Conservation (phyloP, 2,797 vertebrate genomes). For the Pseudotriccus pelzelni region DNA sequence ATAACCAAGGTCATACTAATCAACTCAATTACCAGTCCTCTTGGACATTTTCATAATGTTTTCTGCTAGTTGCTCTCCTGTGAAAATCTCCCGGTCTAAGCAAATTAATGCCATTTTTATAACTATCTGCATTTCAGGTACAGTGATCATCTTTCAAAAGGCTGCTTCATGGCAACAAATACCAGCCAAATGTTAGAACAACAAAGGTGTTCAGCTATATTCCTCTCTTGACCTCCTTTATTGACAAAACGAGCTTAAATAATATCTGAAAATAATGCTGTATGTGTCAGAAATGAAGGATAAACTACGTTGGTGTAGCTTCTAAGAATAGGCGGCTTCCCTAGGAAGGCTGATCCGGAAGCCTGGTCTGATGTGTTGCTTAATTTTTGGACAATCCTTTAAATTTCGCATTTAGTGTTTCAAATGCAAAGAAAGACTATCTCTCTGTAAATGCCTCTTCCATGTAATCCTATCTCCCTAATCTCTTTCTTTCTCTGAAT, state of each 20-base stretch:
- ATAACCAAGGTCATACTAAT: constrained; percentile 99
- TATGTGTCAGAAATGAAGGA: neutral
- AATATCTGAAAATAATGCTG: neutral
- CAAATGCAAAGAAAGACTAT: neutral
- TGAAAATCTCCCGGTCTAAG: constrained; percentile 97
- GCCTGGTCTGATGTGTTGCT: neutral
- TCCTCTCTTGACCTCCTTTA: neutral
- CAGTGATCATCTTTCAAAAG: constrained; percentile 86
- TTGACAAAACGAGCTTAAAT: neutral
- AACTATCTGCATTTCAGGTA: constrained; percentile 92
- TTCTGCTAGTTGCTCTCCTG: constrained; percentile 98
- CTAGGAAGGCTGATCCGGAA: neutral
- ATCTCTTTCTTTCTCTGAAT: neutral
- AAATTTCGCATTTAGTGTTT: neutral
- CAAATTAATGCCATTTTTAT: constrained; percentile 97
- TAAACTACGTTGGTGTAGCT: neutral
- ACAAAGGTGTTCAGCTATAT: neutral
- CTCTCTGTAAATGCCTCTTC: neutral
- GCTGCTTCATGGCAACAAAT: constrained; percentile 3
- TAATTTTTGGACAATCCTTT: neutral
- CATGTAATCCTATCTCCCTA: neutral
- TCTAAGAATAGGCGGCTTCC: neutral
- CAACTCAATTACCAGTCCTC: constrained; percentile 97
- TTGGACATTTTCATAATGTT: constrained; percentile 98
- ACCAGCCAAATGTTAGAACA: neutral